These are phyloP conservation scores for Limenitis camilla DNA, from an alignment of 2,888 invertebrate genomes.

Conservation along the genomic window DNA sequence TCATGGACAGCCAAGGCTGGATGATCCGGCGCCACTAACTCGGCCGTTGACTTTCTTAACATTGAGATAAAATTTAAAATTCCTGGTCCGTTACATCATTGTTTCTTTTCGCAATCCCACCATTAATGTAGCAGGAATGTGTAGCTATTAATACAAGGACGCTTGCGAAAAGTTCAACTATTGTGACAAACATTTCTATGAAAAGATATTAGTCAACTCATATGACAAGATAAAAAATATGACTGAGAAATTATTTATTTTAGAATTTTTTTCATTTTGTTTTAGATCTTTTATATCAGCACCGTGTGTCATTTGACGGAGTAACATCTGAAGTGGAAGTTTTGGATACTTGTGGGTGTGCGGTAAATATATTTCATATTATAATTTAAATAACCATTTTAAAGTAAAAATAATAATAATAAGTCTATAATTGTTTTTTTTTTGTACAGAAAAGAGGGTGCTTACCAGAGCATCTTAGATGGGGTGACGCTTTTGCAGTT, in stretches of 20 bases:
- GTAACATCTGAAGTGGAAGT: slow-evolving; percentile 85
- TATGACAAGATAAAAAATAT: not conserved
- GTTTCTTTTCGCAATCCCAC: slow-evolving; percentile 23
- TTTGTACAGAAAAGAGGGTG: slow-evolving; percentile 80
- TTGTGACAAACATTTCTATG: slow-evolving; percentile 2
- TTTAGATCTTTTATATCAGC: slow-evolving; percentile 85
- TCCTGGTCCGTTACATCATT: slow-evolving; percentile 20
- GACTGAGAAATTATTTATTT: not conserved
- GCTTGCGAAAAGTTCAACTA: slow-evolving; percentile 15
- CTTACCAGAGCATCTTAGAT: slow-evolving; percentile 83
- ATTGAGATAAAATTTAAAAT: slow-evolving; percentile 25
- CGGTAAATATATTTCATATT: slow-evolving; percentile 72
- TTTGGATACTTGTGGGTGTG: slow-evolving; percentile 85
- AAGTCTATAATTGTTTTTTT: slow-evolving; percentile 15
- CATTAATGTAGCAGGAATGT: slow-evolving; percentile 15
- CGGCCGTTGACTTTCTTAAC: slow-evolving; percentile 53
- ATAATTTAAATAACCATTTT: not conserved
- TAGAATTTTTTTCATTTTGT: slow-evolving; percentile 26
- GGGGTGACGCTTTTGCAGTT: slow-evolving; percentile 88
- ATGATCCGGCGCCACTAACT: slow-evolving; percentile 46
- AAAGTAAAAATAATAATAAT: not conserved
- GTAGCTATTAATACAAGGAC: slow-evolving; percentile 14
- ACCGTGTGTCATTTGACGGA: slow-evolving; percentile 84
- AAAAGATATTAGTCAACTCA: slow-evolving; percentile 3
- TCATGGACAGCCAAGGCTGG: slow-evolving; percentile 56